A percentile compares a stretch with the other conserved stretches of the same genome.
Conservation (phyloP, 1,140 invertebrate genomes). For the Atopsyche davidsoni region DNA sequence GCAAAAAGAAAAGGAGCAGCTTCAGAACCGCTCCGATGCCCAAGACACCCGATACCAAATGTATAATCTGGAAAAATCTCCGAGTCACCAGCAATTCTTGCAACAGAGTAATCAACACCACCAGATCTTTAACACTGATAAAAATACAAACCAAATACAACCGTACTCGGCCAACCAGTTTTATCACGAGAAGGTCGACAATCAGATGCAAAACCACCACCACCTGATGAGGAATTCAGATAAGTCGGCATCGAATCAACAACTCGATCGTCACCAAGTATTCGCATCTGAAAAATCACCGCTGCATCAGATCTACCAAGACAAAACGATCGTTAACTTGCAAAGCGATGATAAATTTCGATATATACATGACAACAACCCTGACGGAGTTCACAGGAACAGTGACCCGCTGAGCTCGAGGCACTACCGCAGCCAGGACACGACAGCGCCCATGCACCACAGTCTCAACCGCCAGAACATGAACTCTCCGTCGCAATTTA, state of each 20-base stretch:
- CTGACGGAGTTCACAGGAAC: conserved; percentile 15
- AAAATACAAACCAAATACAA: too few species aligned
- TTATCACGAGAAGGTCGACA: conserved; percentile 17
- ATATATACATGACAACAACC: conserved; percentile 5
- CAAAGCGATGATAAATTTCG: conserved; percentile 13
- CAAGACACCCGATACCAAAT: not conserved
- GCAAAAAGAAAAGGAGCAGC: conserved; percentile 4
- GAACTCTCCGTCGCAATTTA: conserved; percentile 8
- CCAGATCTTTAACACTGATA: too few species aligned
- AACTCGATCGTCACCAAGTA: conserved; percentile 19
- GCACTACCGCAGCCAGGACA: conserved; percentile 10
- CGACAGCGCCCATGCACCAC: not conserved
- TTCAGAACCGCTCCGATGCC: too few species aligned
- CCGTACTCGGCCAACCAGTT: too few species aligned
- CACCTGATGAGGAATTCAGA: conserved; percentile 17
- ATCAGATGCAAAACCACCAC: conserved; percentile 13
- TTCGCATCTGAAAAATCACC: conserved; percentile 19
- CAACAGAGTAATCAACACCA: not conserved
- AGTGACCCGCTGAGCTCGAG: conserved; percentile 26
- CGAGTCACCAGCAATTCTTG: conserved; percentile 18
- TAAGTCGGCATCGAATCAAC: conserved; percentile 23
- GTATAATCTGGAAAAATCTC: conserved; percentile 20
- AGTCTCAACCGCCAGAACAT: conserved; percentile 2
- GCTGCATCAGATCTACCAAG: conserved; percentile 13
- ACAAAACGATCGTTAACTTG: conserved; percentile 17